Conservation (phyloP, 1,140 invertebrate species). For the Episyrphus balteatus region DNA sequence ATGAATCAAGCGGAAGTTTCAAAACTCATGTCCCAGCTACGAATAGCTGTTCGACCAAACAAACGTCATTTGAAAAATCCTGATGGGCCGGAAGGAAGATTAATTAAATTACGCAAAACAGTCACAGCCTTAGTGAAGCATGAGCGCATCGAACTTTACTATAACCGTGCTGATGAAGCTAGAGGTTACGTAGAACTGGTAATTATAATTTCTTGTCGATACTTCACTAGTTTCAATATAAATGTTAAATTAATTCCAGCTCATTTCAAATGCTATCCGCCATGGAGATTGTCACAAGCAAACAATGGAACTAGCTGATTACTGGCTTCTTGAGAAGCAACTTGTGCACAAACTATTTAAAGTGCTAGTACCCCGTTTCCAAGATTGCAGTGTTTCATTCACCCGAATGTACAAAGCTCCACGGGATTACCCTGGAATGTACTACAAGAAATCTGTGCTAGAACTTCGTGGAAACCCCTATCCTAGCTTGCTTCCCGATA, state of each 20-base stretch:
- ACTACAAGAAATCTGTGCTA: slow-evolving; percentile 50
- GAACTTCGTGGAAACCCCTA: slow-evolving; percentile 70
- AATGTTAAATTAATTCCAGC: slow-evolving; percentile 37
- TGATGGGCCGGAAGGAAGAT: slow-evolving; percentile 62
- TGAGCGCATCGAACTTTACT: slow-evolving; percentile 78
- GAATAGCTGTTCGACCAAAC: slow-evolving; percentile 47
- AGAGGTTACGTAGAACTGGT: slow-evolving; percentile 80
- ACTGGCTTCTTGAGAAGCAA: slow-evolving; percentile 81
- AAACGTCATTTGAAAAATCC: slow-evolving; percentile 50
- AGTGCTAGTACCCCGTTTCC: slow-evolving; percentile 73
- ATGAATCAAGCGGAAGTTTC: slow-evolving; percentile 70
- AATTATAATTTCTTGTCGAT: slow-evolving; percentile 20
- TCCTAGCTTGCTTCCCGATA: slow-evolving; percentile 45
- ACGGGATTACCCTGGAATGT: slow-evolving; percentile 43
- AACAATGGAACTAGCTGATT: slow-evolving; percentile 84
- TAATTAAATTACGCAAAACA: slow-evolving; percentile 65
- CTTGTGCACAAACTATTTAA: slow-evolving; percentile 87
- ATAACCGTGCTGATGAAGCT: slow-evolving; percentile 65
- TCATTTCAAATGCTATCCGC: slow-evolving; percentile 79
- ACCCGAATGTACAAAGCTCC: slow-evolving; percentile 65
- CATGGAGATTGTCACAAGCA: slow-evolving; percentile 71
- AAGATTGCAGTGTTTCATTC: slow-evolving; percentile 55
- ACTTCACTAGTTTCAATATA: no score
- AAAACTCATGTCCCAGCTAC: slow-evolving; percentile 61
- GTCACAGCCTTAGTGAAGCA: slow-evolving; percentile 77